A percentile compares a stretch with the other conserved stretches of the same genome.
Conservation (phyloP, 2,888 invertebrate species). For the Lithophane leautieri region DNA sequence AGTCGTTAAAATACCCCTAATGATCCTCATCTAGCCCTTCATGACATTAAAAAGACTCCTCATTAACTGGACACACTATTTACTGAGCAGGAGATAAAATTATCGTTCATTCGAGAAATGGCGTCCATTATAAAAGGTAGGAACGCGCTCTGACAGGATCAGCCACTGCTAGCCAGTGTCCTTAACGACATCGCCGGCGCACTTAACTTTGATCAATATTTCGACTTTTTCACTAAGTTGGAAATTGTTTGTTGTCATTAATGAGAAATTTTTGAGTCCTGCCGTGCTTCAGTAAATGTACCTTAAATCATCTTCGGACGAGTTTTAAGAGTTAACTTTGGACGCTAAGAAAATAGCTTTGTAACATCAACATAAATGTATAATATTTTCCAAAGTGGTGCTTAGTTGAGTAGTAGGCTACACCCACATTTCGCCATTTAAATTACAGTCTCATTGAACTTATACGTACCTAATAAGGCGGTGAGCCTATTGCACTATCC, state of each 20-base stretch:
- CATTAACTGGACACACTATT: conserved; percentile 25
- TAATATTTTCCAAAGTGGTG: neutral
- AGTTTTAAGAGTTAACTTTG: conserved; percentile 27
- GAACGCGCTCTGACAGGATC: conserved; percentile 27
- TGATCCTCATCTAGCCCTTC: conserved; percentile 8
- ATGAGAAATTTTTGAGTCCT: conserved; percentile 49
- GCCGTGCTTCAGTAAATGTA: conserved; percentile 44
- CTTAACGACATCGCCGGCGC: conserved; percentile 53
- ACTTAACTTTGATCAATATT: conserved; percentile 68
- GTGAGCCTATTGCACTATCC: neutral
- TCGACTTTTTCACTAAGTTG: conserved; percentile 62
- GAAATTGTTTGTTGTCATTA: conserved; percentile 52
- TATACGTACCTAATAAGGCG: neutral
- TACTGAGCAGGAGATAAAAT: conserved; percentile 57
- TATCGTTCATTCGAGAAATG: conserved; percentile 68
- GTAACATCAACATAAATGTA: neutral
- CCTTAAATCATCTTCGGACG: conserved; percentile 30
- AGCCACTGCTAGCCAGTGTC: conserved; percentile 4
- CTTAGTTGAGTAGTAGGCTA: neutral
- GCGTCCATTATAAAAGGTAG: conserved; percentile 59
- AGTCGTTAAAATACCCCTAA: conserved; percentile 22
- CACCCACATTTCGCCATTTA: neutral
- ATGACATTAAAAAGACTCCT: conserved; percentile 14
- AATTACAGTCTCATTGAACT: neutral
- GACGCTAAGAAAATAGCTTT: neutral